A percentile compares a stretch with the other conserved stretches of the same genome.
Conservation (phyloP, 1,140 invertebrate species). For the Hylaeus volcanicus region DNA sequence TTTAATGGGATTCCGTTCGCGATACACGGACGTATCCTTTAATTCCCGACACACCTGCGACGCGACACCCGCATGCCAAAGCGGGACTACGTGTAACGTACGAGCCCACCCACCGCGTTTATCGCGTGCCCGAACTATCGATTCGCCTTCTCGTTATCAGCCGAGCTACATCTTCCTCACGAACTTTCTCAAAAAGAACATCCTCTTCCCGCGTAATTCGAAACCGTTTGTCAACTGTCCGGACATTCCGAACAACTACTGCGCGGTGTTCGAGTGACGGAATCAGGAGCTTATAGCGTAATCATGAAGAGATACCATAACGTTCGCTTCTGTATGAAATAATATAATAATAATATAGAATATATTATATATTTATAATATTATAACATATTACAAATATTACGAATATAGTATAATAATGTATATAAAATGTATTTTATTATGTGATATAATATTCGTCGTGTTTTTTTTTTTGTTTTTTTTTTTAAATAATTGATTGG, state of each 20-base stretch:
- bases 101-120: conserved; percentile 55
- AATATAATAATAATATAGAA: no score
- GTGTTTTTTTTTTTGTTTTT: no score
- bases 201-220: background rate
- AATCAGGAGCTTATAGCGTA: no score
- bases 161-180: conserved; percentile 4
- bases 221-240: conserved; percentile 9
- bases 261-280: no score
- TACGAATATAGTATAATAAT: no score
- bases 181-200: conserved; percentile 8
- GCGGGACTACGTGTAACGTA: conserved; percentile 31
- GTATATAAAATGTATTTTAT: no score
- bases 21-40: background rate
- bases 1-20: background rate
- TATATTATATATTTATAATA: no score
- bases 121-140: conserved; percentile 40
- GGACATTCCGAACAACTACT: background rate
- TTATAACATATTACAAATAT: no score
- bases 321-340: no score
- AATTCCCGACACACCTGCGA: conserved; percentile 3
- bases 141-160: background rate
- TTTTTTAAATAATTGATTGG: no score
- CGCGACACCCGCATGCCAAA: conserved; percentile 58
- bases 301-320: no score
- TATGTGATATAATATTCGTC: no score